phyloP scores from a whole-genome alignment of 2,888 invertebrate species.

The Euzetes globulus region DNA sequence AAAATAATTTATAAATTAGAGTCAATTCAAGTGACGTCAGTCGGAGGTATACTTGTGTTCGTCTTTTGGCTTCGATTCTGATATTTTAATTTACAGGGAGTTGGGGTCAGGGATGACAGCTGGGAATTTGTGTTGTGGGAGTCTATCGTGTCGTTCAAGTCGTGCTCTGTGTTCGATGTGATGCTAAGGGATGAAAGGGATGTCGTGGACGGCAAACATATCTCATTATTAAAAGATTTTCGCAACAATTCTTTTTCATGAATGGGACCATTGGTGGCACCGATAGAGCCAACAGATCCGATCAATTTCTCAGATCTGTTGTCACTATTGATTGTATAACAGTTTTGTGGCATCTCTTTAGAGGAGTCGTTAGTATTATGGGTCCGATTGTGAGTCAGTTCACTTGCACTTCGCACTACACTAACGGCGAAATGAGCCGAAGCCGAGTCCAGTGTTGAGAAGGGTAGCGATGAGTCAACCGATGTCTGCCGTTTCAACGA shows the following conservation, averaged over 20 bases:
- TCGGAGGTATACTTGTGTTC: constrained; percentile 16
- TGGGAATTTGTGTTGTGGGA: background rate
- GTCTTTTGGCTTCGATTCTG: constrained; percentile 21
- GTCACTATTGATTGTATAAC: background rate
- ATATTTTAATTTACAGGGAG: background rate
- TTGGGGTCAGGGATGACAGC: background rate
- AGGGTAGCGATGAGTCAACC: background rate
- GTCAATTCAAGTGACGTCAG: constrained; percentile 23
- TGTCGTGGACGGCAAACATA: constrained; percentile 15
- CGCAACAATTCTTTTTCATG: background rate
- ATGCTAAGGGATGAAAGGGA: background rate
- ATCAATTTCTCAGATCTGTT: background rate
- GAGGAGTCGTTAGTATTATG: background rate
- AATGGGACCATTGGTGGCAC: constrained; percentile 1
- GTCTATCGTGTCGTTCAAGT: background rate
- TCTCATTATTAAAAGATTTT: background rate
- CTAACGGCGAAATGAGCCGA: constrained; percentile 49
- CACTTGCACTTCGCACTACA: constrained; percentile 43
- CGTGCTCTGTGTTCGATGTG: background rate
- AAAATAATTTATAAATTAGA: background rate
- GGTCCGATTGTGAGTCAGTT: constrained; percentile 16
- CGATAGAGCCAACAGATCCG: background rate
- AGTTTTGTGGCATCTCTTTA: background rate
- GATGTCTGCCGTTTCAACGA: background rate
- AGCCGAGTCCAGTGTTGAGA: constrained; percentile 47